Base-by-base conservation (phyloP, 2,113 vertebrate species). In the Hypomesus transpacificus region DNA sequence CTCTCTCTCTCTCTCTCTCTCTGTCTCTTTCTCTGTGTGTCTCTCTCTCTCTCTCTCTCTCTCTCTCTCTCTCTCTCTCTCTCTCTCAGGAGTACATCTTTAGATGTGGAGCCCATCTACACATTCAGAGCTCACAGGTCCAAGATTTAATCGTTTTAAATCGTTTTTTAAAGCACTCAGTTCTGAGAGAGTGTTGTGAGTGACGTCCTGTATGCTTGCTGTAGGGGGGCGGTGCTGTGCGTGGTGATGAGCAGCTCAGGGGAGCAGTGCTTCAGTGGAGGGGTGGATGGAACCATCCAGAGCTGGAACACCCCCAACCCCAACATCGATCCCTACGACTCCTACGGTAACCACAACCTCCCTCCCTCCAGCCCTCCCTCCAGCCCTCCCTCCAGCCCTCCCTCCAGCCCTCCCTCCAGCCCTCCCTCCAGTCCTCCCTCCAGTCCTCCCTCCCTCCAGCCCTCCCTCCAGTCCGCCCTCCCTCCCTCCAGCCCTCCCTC, bases 61-160 rank as follows among this genome's bases (percentile, higher is more conserved):
- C 1, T 17, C 1, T 21, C 3, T 65, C 17, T 61, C 24, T 52
- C 51, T 51, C 20, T 22, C 2, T n/a, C 1, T 1, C 8, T 80
- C 75, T 84, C 50, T 86, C 11, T 90, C 22, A 99, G 96, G 93
- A 99, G 95, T 84, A 87, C 96, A 1, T 96, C 97, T 77, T 92
- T 99, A 80, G 97, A 99, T 62, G 95, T 99, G 82, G 97, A 99
- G 78, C 97, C 97, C 1, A 98, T 99, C 87, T 99, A 99, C 87
- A 99, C 97, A 0, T 99, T 99, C 91, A 95, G 97, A 81, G 97
- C 96, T 71, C 97, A 99, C 90, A 96, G 90, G 97, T 98, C 91
- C 90, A 92, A 91, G 84, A 2, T 24, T 5, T 2, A 1, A 0
- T 46, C 31, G 4, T 34, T 7, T 6, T 4, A 34, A 34, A 34